Evolutionary conservation across 64 coral and sea anemone species (phyloP).

Genomic region (Stylophora pistillata): DNA sequence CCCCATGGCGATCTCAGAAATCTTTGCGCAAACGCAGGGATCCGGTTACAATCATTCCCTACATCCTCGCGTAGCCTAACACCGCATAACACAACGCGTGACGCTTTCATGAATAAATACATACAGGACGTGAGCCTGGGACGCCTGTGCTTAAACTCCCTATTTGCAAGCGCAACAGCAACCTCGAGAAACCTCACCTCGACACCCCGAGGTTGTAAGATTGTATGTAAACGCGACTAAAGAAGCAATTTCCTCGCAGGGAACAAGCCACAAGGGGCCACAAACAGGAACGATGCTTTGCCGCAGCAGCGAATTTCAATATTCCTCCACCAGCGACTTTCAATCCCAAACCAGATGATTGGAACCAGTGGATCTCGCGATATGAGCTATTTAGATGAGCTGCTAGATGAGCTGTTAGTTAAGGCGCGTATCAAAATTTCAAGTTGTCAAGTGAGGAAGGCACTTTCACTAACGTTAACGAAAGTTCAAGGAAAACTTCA

Average conservation of each 20-base stretch:
- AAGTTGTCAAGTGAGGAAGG: neutral
- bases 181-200: too few species aligned
- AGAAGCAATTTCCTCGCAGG: neutral
- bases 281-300: neutral
- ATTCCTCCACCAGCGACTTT: conserved; percentile 60
- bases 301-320: neutral
- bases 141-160: too few species aligned
- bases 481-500: conserved; percentile 29
- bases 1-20: too few species aligned
- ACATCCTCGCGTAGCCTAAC: too few species aligned
- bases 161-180: too few species aligned
- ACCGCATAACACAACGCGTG: too few species aligned
- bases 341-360: conserved; percentile 59
- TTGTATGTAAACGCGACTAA: too few species aligned
- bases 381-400: conserved; percentile 44
- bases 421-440: conserved; percentile 49
- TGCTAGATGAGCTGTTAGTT: conserved; percentile 35
- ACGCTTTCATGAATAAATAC: too few species aligned
- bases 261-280: neutral
- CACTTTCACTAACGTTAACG: conserved; percentile 11
- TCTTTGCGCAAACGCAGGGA: too few species aligned
- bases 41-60: too few species aligned
- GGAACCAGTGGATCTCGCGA: conserved; percentile 41
- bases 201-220: too few species aligned
- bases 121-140: too few species aligned